Conservation (phyloP, 2,888 invertebrate genomes). For the Neria commutata region DNA sequence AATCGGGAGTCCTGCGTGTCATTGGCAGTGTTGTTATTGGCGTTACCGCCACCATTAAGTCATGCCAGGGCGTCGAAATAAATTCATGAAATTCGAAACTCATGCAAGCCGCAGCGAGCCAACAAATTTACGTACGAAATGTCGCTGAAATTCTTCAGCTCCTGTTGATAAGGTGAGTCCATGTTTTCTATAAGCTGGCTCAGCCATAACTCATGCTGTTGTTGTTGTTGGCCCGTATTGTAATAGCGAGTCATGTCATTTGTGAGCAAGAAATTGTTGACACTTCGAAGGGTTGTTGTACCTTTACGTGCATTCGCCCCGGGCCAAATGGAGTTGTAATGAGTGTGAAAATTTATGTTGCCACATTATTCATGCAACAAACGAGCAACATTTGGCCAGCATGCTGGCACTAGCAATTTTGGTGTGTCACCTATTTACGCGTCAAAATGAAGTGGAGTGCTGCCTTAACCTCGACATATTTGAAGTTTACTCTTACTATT, state of each 20-base stretch:
- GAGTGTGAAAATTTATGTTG: constrained; percentile 54
- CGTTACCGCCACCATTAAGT: constrained; percentile 27
- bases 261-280: constrained; percentile 47
- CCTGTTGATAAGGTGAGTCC: too few relatives aligned
- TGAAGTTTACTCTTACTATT: too few relatives aligned
- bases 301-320: background rate
- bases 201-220: too few relatives aligned
- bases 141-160: too few relatives aligned
- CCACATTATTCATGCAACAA: constrained; percentile 50
- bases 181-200: too few relatives aligned
- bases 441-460: too few relatives aligned
- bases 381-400: too few relatives aligned
- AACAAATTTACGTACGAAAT: too few relatives aligned
- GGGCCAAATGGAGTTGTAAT: constrained; percentile 49
- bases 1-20: constrained; percentile 23
- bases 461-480: too few relatives aligned
- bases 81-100: constrained; percentile 40
- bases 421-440: too few relatives aligned
- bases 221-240: constrained; percentile 16
- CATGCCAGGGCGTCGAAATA: constrained; percentile 31
- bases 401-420: too few relatives aligned
- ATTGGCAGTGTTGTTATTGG: background rate
- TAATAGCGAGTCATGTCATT: constrained; percentile 42
- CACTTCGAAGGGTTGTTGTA: constrained; percentile 36
- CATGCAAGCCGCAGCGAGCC: too few relatives aligned